Evolutionary conservation across 37 sponge, comb jelly and placozoan genomes (phyloP), one percentile per base, ranked within the genome.

Genomic region (Axinella damicornis): DNA sequence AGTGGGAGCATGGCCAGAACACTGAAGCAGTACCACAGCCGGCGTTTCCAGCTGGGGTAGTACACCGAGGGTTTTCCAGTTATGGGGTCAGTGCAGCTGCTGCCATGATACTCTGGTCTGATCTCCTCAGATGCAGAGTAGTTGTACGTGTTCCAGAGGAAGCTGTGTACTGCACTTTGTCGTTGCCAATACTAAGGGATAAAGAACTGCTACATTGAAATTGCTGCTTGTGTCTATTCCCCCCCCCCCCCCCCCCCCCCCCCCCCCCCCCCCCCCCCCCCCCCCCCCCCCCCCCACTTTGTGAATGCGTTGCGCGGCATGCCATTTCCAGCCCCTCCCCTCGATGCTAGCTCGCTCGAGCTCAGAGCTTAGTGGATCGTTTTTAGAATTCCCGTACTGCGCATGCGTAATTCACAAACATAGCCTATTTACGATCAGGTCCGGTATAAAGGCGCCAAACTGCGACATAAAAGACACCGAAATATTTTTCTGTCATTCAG

Each of bases 131-230:
- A 31, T 32, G 60, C n/a, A 30, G 36, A 64, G 65, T 67, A 73
- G 52, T 84, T 71, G 89, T 92, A 78, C 0, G 93, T 84, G 41
- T 92, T 83, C 93, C 93, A 92, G 33, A 5, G 1, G 65, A 88
- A 88, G 57, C 86, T 83, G 76, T 83, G 63, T 2, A 69, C 77
- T 19, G 68, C 58, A 67, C 76, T 75, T 53, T 77, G 64, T 41
- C 91, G 54, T 40, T 81, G 86, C 91, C 91, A 91, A 24, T 75
- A 80, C 91, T 91, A 39, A n/a, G 34, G 30, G n/a, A 65, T 34
- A 41, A 15, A 79, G 65, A 64, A 40, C 0, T 38, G 32, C 9
- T 46, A 46, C n/a, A n/a, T n/a, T n/a, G n/a, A n/a, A n/a, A n/a
- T n/a, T n/a, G n/a, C n/a, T n/a, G n/a, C n/a, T n/a, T n/a, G n/a